A percentile compares a stretch with the other conserved stretches of the same genome.
Evolutionary conservation across 2,888 invertebrate genomes (phyloP).

Genomic region (Stegophylla sp.): DNA sequence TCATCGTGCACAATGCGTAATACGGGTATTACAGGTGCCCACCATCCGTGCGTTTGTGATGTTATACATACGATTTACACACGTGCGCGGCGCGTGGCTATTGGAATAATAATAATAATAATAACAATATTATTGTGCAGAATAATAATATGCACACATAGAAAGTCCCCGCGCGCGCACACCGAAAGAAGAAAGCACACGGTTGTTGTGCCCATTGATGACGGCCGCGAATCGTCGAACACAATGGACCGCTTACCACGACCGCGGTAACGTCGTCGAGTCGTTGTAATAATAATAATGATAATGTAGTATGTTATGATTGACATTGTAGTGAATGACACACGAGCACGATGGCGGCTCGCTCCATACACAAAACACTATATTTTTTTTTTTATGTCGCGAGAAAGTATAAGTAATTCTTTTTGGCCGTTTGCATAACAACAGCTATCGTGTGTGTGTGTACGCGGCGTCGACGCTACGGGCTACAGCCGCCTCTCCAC

Average conservation of each 20-base stretch:
- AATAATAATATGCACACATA: too few relatives aligned
- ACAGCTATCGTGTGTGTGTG: too few relatives aligned
- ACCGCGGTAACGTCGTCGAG: conserved; percentile 11
- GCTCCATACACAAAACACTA: not conserved
- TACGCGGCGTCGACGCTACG: not conserved
- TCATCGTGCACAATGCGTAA: too few relatives aligned
- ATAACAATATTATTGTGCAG: too few relatives aligned
- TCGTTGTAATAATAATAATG: not conserved
- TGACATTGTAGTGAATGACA: not conserved
- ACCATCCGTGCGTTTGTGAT: too few relatives aligned
- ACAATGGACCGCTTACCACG: conserved; percentile 52
- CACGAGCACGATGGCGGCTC: too few relatives aligned
- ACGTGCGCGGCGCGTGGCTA: not conserved
- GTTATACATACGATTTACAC: too few relatives aligned
- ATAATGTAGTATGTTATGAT: not conserved
- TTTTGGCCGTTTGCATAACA: conserved; percentile 50
- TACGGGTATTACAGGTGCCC: too few relatives aligned
- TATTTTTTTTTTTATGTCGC: too few relatives aligned
- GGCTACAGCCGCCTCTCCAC: conserved; percentile 11
- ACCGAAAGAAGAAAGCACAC: conserved; percentile 36
- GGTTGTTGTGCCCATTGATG: conserved; percentile 22
- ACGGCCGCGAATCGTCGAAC: not conserved
- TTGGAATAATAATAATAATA: too few relatives aligned
- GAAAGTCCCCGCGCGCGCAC: conserved; percentile 3
- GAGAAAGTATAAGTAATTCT: conserved; percentile 56